These are phyloP conservation scores for Schizopygopsis pylzovi DNA, from an alignment of 2,797 vertebrate species.

Conservation along the genomic window DNA sequence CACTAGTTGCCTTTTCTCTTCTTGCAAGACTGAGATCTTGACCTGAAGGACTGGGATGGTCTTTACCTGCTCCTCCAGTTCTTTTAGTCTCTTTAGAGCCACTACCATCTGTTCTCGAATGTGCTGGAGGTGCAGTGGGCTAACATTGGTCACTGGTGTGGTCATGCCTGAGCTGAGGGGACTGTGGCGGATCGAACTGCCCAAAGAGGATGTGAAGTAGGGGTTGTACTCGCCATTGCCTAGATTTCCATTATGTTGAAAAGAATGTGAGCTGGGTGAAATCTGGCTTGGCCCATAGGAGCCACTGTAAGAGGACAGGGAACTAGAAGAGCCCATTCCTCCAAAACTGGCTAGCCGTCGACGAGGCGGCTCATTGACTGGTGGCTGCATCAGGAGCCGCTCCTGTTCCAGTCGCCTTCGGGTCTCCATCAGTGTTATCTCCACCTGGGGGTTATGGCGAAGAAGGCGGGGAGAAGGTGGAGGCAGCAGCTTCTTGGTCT, in stretches of 20 bases:
- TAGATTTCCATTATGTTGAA: conserved; percentile 85
- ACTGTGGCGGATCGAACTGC: conserved; percentile 94
- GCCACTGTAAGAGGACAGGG: conserved; percentile 88
- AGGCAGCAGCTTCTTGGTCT: conserved; percentile 82
- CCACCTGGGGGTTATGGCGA: conserved; percentile 91
- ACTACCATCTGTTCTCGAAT: conserved; percentile 98
- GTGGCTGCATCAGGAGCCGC: conserved; percentile 85
- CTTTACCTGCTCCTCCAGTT: conserved; percentile 94
- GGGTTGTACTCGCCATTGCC: conserved; percentile 83
- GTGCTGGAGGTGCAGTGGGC: conserved; percentile 92
- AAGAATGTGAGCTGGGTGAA: conserved; percentile 76
- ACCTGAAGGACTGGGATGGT: conserved; percentile 96
- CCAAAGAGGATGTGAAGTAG: conserved; percentile 86
- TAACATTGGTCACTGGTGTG: conserved; percentile 93
- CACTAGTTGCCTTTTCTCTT: conserved; percentile 91
- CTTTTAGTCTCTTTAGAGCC: conserved; percentile 91
- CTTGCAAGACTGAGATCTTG: conserved; percentile 97
- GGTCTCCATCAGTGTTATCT: conserved; percentile 98
- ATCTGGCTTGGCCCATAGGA: conserved; percentile 80
- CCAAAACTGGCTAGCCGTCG: conserved; percentile 94
- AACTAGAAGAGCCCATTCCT: conserved; percentile 91
- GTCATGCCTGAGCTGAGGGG: conserved; percentile 94
- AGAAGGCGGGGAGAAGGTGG: conserved; percentile 86
- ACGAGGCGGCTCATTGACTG: conserved; percentile 81
- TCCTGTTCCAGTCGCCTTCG: conserved; percentile 93